A percentile compares a stretch with the other conserved stretches of the same genome.
These are phyloP conservation scores for Dynastes maya DNA, from an alignment of 2,888 invertebrate species.

Conservation along the genomic window DNA sequence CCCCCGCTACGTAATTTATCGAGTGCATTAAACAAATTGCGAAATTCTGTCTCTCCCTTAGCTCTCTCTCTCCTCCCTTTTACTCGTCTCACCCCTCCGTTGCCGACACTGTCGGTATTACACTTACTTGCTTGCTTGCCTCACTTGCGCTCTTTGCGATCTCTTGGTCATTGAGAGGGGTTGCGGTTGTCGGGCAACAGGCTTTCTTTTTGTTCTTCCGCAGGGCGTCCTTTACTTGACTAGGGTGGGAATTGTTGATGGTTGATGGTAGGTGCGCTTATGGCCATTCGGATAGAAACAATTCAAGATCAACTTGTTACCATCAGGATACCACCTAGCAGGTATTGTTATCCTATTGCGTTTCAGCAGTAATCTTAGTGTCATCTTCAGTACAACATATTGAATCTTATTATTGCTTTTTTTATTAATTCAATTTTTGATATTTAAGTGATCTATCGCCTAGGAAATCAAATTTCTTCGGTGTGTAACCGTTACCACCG, in stretches of 20 bases:
- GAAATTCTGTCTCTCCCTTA: constrained; percentile 18
- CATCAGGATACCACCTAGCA: too few relatives aligned
- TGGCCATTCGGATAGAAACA: not conserved
- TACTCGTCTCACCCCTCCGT: not conserved
- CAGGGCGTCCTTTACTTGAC: not conserved
- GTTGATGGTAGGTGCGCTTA: not conserved
- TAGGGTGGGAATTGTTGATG: not conserved
- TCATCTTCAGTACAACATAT: too few relatives aligned
- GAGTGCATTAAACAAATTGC: constrained; percentile 39
- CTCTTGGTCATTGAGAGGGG: constrained; percentile 24
- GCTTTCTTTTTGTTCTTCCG: constrained; percentile 34
- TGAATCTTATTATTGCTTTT: too few relatives aligned
- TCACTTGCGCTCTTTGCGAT: constrained; percentile 10
- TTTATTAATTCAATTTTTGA: too few relatives aligned
- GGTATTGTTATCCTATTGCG: too few relatives aligned
- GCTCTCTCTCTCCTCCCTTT: too few relatives aligned
- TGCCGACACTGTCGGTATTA: too few relatives aligned
- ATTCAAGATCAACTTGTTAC: too few relatives aligned
- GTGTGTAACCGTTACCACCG: too few relatives aligned
- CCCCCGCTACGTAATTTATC: constrained; percentile 30
- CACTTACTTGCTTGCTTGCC: not conserved
- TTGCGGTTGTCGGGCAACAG: constrained; percentile 30
- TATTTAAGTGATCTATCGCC: too few relatives aligned
- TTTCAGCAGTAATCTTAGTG: too few relatives aligned
- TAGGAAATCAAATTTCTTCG: too few relatives aligned